Base-by-base conservation (phyloP, 2,797 vertebrate genomes). In the Bucorvus abyssinicus region DNA sequence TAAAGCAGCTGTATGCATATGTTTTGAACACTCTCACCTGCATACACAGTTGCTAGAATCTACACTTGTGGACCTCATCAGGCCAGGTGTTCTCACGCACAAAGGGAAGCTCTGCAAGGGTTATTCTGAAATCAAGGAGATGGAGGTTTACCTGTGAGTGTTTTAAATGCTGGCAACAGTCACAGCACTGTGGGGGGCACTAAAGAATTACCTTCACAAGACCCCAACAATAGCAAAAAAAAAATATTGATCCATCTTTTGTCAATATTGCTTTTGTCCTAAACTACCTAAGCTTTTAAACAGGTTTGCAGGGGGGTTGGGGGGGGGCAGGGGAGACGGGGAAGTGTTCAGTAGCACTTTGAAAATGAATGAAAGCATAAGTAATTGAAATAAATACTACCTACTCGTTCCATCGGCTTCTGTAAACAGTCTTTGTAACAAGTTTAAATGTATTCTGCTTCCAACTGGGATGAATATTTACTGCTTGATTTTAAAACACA, bases 361-460 rank as follows among this genome's bases (percentile, higher is more conserved):
- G 69, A 44, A 94, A 91, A 86, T 84, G 21, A 79, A 77, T 36
- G 38, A 82, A 89, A 93, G 26, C 65, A 70, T 63, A 82, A 94
- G 79, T 87, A 90, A 76, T 74, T 87, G 61, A 87, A 85, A 93
- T 57, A 95, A 93, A 91, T 85, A 20, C 53, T 68, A 60, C 40
- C 34, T 77, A 61, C 15, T 67, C 53, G 67, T 83, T 89, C 42
- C 34, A 67, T 47, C 57, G 64, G 49, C 49, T 70, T 84, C 71
- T 87, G 75, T 89, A 94, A 95, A 92, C 75, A 93, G 80, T 29
- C 68, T 57, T 85, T 94, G 93, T 44, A 91, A 73, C 47, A 91
- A 63, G 30, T 84, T 75, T 83, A 87, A 96, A 87, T 55, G n/a
- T 55, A 55, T 89, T 59, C 83, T 92, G 63, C 36, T 92, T 96